Evolutionary conservation across 2,113 vertebrate genomes (phyloP).

Genomic region (Etheostoma cragini): DNA sequence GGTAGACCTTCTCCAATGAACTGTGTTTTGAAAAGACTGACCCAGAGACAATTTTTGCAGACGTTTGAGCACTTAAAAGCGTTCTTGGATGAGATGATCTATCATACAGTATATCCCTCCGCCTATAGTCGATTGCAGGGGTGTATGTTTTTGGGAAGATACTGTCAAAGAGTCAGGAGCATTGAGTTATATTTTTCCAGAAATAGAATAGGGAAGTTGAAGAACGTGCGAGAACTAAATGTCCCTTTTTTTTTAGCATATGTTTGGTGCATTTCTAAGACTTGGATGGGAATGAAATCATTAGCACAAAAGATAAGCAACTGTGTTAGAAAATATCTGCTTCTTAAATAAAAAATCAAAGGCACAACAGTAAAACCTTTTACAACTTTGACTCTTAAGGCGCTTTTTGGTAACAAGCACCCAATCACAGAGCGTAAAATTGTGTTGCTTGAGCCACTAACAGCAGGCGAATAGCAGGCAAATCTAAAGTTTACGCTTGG

Average conservation of each 20-base stretch:
- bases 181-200: not conserved
- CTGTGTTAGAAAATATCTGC: not conserved
- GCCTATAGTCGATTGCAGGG: not conserved
- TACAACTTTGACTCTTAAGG: not conserved
- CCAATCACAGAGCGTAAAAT: not conserved
- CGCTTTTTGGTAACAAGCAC: not conserved
- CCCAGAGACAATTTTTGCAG: conserved; percentile 36
- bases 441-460: not conserved
- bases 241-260: not conserved
- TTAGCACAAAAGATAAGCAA: not conserved
- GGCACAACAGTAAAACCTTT: not conserved
- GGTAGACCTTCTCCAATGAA: conserved; percentile 24
- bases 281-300: not conserved
- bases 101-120: conserved; percentile 6
- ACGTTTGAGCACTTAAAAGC: conserved; percentile 37
- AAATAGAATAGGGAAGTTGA: not conserved
- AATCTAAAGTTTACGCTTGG: not conserved
- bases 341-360: not conserved
- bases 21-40: conserved; percentile 32
- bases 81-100: conserved; percentile 25
- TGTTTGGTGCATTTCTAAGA: not conserved
- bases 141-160: conserved; percentile 2
- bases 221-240: not conserved
- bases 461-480: not conserved
- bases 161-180: conserved; percentile 7